Evolutionary conservation across 2,888 invertebrate species (phyloP), one percentile per base, ranked within the genome.

Genomic region (Matsumyia berberina): DNA sequence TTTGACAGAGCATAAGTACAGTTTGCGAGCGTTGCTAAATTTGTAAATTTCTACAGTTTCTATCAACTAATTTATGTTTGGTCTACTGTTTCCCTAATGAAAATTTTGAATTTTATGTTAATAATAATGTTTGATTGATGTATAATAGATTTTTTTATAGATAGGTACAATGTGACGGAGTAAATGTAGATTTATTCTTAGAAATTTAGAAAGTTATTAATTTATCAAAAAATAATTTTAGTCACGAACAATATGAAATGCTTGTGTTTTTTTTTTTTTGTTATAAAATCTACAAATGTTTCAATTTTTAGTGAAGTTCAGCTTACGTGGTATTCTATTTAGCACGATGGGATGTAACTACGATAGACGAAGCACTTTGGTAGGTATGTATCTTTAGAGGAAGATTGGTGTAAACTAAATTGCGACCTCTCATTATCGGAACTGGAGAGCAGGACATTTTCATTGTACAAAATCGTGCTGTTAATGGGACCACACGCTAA

Each of bases 81-180:
- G 24, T 24, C 37, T 37, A 37, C 33, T 51, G 49, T 24, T 64
- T 24, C 64, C 49, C 31, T 51, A 51, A n/a, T 51, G n/a, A 51
- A 51, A 51, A 29, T 29, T 49, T 39, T 35, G 35, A 42, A 12
- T 15, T 44, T 1, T 15, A 7, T 12, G 15, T 55, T 35, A 5
- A 35, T 5, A 55, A 12, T 33, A 24, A 24, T 57, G 1, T 37
- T 17, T 9, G 35, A 12, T 51, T 15, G 2, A 73, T 15, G n/a
- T 60, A 12, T 7, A 11, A 55, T 37, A 24, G 1, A 77, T 35
- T 44, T 42, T 69, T 46, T 66, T 74, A 37, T 74, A 77, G 77
- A 77, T 69, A 77, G 81, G 81, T 82, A 82, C 81, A 72, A 60
- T 77, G 81, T 82, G 81, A 82, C 70, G 11, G 64, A 81, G 49